Conservation (phyloP, 2,113 vertebrate species). For the Thunnus maccoyii region DNA sequence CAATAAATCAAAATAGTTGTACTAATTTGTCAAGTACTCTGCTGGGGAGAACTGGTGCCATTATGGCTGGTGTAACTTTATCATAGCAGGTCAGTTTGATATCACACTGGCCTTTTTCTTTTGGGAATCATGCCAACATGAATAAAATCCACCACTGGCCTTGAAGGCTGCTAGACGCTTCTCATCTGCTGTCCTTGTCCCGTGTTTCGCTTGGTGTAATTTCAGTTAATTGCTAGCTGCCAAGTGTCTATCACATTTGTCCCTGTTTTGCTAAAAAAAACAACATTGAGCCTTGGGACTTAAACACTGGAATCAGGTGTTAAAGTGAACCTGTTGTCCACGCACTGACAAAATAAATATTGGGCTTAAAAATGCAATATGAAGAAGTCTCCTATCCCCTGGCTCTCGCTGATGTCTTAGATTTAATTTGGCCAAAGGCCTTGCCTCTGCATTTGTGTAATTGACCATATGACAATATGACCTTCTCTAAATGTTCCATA, state of each 20-base stretch:
- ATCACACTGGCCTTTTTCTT: constrained; percentile 12
- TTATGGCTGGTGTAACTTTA: background rate
- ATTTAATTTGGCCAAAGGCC: constrained; percentile 42
- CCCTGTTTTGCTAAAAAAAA: constrained; percentile 35
- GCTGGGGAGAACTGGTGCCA: constrained; percentile 16
- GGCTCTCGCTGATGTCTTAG: constrained; percentile 24
- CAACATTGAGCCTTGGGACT: constrained; percentile 33
- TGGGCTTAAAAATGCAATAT: background rate
- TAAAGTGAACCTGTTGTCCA: constrained; percentile 18
- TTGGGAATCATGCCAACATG: constrained; percentile 24
- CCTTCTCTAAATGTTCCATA: constrained; percentile 48
- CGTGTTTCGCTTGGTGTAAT: constrained; percentile 47
- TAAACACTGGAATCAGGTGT: constrained; percentile 31
- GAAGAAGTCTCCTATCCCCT: background rate
- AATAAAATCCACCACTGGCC: constrained; percentile 23
- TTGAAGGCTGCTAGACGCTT: constrained; percentile 17
- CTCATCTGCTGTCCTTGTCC: constrained; percentile 37
- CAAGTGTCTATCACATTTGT: constrained; percentile 44
- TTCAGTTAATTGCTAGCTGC: constrained; percentile 52
- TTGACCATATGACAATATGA: constrained; percentile 28
- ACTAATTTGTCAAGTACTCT: constrained; percentile 14
- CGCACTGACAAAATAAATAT: constrained; percentile 25
- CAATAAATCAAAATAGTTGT: constrained; percentile 44
- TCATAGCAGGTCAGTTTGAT: constrained; percentile 33
- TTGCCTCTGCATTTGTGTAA: constrained; percentile 20